phyloP scores from a whole-genome alignment of 2,797 vertebrate species.

The Arnoldichthys spilopterus region DNA sequence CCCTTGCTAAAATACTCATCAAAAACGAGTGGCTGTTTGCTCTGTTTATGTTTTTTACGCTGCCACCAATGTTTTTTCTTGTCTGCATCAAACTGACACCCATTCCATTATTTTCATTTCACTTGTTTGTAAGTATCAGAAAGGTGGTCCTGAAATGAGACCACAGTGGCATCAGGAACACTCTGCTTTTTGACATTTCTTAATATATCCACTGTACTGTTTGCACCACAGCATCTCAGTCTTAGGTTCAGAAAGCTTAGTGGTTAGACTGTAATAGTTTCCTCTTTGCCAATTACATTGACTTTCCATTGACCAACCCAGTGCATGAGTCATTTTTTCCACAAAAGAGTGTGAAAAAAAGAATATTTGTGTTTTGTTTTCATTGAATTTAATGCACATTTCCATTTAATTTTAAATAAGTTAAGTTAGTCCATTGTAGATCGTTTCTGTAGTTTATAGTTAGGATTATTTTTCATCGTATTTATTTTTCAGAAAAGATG shows the following conservation, averaged over 20 bases:
- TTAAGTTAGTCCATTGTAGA: neutral
- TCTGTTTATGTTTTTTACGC: neutral
- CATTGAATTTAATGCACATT: no score
- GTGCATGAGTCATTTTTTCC: neutral
- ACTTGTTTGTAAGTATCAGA: slow-evolving; percentile 30
- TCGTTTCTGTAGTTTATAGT: neutral
- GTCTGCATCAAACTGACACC: slow-evolving; percentile 82
- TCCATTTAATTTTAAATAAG: neutral
- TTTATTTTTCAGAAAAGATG: neutral
- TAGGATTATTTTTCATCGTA: no score
- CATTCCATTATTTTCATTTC: slow-evolving; percentile 69
- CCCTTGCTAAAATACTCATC: neutral
- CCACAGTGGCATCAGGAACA: slow-evolving; percentile 60
- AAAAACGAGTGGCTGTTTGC: neutral
- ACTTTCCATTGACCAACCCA: slow-evolving; percentile 5
- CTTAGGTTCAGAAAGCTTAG: slow-evolving; percentile 25
- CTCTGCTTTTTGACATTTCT: slow-evolving; percentile 21
- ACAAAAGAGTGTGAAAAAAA: neutral
- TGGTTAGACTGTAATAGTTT: slow-evolving; percentile 10
- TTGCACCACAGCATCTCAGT: slow-evolving; percentile 36
- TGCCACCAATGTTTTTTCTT: slow-evolving; percentile 38
- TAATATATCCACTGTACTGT: slow-evolving; percentile 28
- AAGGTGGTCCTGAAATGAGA: slow-evolving; percentile 38
- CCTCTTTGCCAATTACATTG: slow-evolving; percentile 24
- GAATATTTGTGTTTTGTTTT: neutral